Evolutionary conservation across 2,113 vertebrate genomes (phyloP).

Genomic region (Suncus etruscus): DNA sequence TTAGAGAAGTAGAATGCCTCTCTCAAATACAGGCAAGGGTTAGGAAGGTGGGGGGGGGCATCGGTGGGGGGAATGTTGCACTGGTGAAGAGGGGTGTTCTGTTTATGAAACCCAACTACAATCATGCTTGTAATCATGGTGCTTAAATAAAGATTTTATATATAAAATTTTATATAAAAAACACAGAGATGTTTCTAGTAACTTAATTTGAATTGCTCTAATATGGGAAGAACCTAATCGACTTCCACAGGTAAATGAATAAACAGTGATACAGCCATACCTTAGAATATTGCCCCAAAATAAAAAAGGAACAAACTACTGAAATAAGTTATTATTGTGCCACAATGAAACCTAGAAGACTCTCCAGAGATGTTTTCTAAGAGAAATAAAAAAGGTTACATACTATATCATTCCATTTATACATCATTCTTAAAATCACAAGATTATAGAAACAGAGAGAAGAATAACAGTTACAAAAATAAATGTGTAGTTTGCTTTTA

Average conservation of each 20-base stretch:
- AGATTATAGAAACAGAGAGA: conserved; percentile 13
- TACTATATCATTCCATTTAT: too few relatives aligned
- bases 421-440: background rate
- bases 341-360: background rate
- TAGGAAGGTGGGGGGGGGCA: too few relatives aligned
- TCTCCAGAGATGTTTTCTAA: conserved; percentile 14
- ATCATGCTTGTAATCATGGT: too few relatives aligned
- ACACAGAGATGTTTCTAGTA: background rate
- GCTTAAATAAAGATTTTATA: too few relatives aligned
- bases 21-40: too few relatives aligned
- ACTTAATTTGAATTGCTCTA: conserved; percentile 28
- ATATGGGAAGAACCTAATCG: background rate
- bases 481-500: background rate
- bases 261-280: background rate
- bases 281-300: background rate
- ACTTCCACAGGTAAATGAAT: conserved; percentile 21
- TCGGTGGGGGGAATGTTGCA: too few relatives aligned
- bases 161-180: too few relatives aligned
- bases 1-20: too few relatives aligned
- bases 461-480: background rate
- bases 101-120: too few relatives aligned
- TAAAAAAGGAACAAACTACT: too few relatives aligned
- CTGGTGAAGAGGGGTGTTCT: too few relatives aligned
- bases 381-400: background rate
- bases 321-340: too few relatives aligned